Base-by-base conservation (phyloP, 2,888 invertebrate species). In the Patella ulyssiponensis region DNA sequence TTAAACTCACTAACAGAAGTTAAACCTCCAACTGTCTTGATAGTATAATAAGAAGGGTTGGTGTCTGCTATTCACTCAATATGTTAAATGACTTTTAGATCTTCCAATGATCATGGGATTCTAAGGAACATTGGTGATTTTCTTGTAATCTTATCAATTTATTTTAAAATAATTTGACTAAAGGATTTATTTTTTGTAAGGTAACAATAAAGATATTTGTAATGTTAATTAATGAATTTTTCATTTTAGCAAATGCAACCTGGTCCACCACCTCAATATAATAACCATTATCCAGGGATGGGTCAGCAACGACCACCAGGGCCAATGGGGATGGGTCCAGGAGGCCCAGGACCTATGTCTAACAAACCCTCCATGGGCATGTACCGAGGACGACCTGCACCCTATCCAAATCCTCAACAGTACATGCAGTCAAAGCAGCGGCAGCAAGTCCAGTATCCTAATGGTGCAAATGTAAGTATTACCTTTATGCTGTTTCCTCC, bases 401-500 rank as follows among this genome's bases (percentile, higher is more conserved):
- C 97, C 2, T 97, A 97, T 92, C 96, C 97, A 33, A 95, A 94
- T 79, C 96, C 96, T 17, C 95, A 95, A 79, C 95, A 96, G 95
- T 95, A 96, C 91, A 95, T 96, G 94, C 94, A 94, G 77, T 96
- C 96, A 89, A 95, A 96, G 87, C 94, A 96, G 88, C 93, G 94
- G 80, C 92, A 92, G 82, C 82, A 82, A 73, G 78, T 78, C 58
- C 86, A 86, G 73, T 88, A 86, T 79, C 86, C 88, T 0, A 89
- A 89, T 81, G 88, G 87, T 56, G 76, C 80, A 64, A 84, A 85
- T 78, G 85, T 85, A 81, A 64, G 64, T 64, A 64, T 20, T 58
- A 20, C 20, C 3, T 1, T 11, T 58, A 20, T 9, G 11, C 58
- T 20, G n/a, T 17, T 56, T 56, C 44, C 44, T 44, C 44, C 7